phyloP scores from a whole-genome alignment of 2,888 invertebrate genomes.

The Cremastobaeus sp. region DNA sequence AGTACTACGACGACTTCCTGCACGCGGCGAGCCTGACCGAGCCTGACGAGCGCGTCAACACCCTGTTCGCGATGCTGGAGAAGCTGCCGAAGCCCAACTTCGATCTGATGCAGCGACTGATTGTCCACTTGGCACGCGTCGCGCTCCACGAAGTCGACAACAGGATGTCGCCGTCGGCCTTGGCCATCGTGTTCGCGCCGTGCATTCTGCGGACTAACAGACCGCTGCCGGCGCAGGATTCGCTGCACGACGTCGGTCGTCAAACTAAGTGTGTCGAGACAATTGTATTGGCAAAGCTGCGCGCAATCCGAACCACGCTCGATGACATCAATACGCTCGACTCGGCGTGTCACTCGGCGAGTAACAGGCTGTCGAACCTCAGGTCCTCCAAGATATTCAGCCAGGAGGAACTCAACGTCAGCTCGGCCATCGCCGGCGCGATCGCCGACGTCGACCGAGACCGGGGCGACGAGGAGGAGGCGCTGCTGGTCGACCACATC shows the following conservation, averaged over 20 bases:
- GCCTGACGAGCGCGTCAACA: conserved; percentile 87
- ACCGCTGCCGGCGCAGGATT: conserved; percentile 92
- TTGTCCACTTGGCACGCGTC: conserved; percentile 94
- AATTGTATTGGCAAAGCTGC: conserved; percentile 91
- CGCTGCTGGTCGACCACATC: conserved; percentile 87
- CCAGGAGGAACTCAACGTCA: conserved; percentile 80
- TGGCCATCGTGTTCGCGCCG: conserved; percentile 97
- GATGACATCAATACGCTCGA: conserved; percentile 95
- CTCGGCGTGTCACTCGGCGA: conserved; percentile 90
- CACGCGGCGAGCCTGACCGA: conserved; percentile 92
- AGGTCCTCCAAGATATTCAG: conserved; percentile 86
- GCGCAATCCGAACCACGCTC: conserved; percentile 89
- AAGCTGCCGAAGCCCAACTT: conserved; percentile 93
- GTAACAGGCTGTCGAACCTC: conserved; percentile 87
- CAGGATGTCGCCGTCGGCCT: conserved; percentile 93
- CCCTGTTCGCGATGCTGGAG: conserved; percentile 91
- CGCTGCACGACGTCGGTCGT: conserved; percentile 91
- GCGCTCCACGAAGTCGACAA: conserved; percentile 92
- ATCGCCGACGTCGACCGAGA: conserved; percentile 72
- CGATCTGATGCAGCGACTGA: conserved; percentile 92
- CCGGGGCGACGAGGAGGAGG: conserved; percentile 85
- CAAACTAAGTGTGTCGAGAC: conserved; percentile 95
- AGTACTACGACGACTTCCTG: conserved; percentile 96
- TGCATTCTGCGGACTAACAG: conserved; percentile 94
- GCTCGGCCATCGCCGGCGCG: conserved; percentile 68